Base-by-base conservation (phyloP, 1,140 invertebrate genomes). In the Geopemphigus sp. region DNA sequence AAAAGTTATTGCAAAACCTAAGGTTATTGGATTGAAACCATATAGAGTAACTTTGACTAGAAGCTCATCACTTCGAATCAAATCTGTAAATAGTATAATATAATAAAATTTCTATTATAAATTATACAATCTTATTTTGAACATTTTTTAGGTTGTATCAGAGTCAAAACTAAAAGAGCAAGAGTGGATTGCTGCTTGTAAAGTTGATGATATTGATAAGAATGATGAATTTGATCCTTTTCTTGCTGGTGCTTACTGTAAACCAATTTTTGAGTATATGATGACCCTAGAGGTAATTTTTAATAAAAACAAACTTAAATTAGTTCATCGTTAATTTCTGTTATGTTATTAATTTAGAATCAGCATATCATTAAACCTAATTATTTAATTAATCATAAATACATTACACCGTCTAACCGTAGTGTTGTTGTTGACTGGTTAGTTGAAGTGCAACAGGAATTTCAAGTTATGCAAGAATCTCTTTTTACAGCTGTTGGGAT, bases 381-480 rank as follows among this genome's bases (percentile, higher is more conserved):
- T 82, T 92, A 90, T 85, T 86, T 95, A 59, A 86, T 88, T 53
- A 89, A 87, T 50, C 90, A 93, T 22, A 68, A 57, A 83, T 83
- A 86, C 80, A 88, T 96, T 1, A 92, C 91, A 22, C 88, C 91
- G 0, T 92, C 91, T 84, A 98, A 98, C 95, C 89, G 97, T 81
- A 87, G 90, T 11, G 92, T 96, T 54, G 87, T 97, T 1, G 88
- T 98, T 81, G 95, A 98, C 85, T 99, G 97, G 97, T 86, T 98
- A 32, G 91, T 97, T 26, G 95, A 97, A 84, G 95, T 98, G 17
- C 95, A 98, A 84, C 86, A 89, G 81, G 92, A 95, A 84, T 98
- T 98, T 84, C 90, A 91, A 82, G 86, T 98, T 17, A 86, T 93
- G n/a, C 90, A 93, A 83, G 97, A 98, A 86, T 98, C 96, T 5